Evolutionary conservation across 1,140 invertebrate species (phyloP).

Genomic region (Achatina immaculata): DNA sequence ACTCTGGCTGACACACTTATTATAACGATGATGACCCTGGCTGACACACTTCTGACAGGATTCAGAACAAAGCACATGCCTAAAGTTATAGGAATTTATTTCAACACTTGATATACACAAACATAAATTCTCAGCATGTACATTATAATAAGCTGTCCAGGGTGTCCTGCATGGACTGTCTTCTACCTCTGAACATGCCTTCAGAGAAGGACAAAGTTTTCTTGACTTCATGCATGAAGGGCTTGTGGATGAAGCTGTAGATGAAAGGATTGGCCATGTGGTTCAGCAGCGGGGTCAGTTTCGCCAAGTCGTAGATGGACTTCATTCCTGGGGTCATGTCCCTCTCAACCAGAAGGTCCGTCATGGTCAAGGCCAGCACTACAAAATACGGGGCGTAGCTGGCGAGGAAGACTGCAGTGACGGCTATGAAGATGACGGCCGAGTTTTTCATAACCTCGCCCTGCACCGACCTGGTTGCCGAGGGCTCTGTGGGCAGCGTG

Average conservation of each 20-base stretch:
- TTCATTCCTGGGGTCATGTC: constrained; percentile 33
- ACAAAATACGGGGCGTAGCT: constrained; percentile 46
- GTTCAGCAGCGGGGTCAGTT: constrained; percentile 41
- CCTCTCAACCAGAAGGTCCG: not conserved
- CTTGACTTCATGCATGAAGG: constrained; percentile 42
- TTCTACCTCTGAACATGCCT: no score
- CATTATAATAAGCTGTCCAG: no score
- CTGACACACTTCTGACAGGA: no score
- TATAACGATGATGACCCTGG: no score
- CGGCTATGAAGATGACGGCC: constrained; percentile 40
- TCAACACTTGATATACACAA: no score
- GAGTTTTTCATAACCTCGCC: constrained; percentile 29
- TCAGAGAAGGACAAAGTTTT: constrained; percentile 38
- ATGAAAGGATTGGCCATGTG: constrained; percentile 47
- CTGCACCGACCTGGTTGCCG: no score
- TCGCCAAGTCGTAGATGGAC: constrained; percentile 46
- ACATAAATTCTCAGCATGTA: no score
- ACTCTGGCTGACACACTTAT: no score
- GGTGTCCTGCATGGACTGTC: no score
- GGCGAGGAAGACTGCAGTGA: constrained; percentile 46
- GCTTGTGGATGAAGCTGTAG: constrained; percentile 46
- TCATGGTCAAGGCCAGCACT: constrained; percentile 30
- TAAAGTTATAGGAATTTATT: no score
- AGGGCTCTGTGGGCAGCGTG: no score
- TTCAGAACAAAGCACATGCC: no score